phyloP scores from a whole-genome alignment of 64 coral and sea anemone genomes.

The Hydrozoanthus tunicans region DNA sequence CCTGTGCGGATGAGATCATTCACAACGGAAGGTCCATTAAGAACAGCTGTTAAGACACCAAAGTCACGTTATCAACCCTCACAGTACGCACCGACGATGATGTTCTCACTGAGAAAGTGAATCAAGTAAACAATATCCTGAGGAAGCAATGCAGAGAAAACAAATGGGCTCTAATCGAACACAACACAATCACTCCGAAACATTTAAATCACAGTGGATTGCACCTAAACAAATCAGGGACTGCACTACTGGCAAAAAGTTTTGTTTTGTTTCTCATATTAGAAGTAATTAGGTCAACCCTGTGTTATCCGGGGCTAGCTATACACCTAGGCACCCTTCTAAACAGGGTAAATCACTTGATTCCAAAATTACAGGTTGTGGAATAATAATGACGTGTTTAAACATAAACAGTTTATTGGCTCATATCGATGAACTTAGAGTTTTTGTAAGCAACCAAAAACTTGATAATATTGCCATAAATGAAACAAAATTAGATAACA shows the following conservation, averaged over 20 bases:
- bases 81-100: background rate
- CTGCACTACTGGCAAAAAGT: slow-evolving; percentile 30
- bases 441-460: no score
- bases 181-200: slow-evolving; percentile 8
- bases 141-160: slow-evolving; percentile 19
- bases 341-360: slow-evolving; percentile 26
- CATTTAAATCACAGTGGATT: slow-evolving; percentile 56
- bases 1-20: slow-evolving; percentile 41
- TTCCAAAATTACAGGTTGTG: slow-evolving; percentile 8
- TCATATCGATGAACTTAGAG: no score
- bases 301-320: slow-evolving; percentile 4
- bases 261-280: slow-evolving; percentile 23
- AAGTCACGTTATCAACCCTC: slow-evolving; percentile 12
- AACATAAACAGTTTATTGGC: slow-evolving; percentile 17
- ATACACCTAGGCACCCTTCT: slow-evolving; percentile 28
- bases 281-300: slow-evolving; percentile 26
- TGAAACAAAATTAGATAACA: slow-evolving; percentile 71
- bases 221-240: slow-evolving; percentile 59
- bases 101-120: slow-evolving; percentile 10
- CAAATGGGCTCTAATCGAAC: slow-evolving; percentile 22
- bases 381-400: background rate
- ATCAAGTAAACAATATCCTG: slow-evolving; percentile 44
- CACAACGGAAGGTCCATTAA: slow-evolving; percentile 24
- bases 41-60: background rate
- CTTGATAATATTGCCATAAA: slow-evolving; percentile 61